Evolutionary conservation across 2,888 invertebrate species (phyloP), one percentile per base, ranked within the genome.

Genomic region (Esperia sulphurella): DNA sequence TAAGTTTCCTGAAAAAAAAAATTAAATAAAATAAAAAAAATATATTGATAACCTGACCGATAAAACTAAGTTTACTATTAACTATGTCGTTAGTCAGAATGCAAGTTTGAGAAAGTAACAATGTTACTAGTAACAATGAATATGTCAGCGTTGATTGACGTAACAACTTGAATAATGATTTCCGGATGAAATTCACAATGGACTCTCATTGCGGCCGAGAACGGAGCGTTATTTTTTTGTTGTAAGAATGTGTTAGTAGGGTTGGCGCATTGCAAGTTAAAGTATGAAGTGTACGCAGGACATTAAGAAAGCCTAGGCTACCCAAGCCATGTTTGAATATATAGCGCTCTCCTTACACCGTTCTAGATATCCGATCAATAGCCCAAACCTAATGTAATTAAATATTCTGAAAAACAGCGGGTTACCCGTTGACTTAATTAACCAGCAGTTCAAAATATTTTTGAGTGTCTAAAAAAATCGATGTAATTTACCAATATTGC

Each of bases 91-190:
- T 37, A 45, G 58, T 65, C 58, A 63, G 57, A 59, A 61, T 59
- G 49, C 39, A 57, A 61, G 59, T 59, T 59, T 45, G 53, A 59
- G 60, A 59, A 61, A 53, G 59, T 58, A 62, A 66, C 63, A 65
- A 60, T 63, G 64, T 65, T n/a, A 59, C 49, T 49, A 50, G 51
- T 59, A 71, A 83, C 82, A 81, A 84, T 82, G 79, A 79, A 80
- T 71, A 79, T 72, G 81, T 83, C 83, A 69, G 63, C 59, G 58
- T 58, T 61, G 78, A 81, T 81, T 80, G 79, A 73, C 71, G 69
- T 74, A 74, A 77, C 75, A 59, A 71, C 69, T 77, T 83, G 83
- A 86, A 72, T 84, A 84, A 85, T 82, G 82, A 82, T 80, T 82
- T 83, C 78, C 76, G 74, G 55, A 59, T 67, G 55, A 54, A 65